phyloP scores from a whole-genome alignment of 2,888 invertebrate species.

The Athalia cordata region DNA sequence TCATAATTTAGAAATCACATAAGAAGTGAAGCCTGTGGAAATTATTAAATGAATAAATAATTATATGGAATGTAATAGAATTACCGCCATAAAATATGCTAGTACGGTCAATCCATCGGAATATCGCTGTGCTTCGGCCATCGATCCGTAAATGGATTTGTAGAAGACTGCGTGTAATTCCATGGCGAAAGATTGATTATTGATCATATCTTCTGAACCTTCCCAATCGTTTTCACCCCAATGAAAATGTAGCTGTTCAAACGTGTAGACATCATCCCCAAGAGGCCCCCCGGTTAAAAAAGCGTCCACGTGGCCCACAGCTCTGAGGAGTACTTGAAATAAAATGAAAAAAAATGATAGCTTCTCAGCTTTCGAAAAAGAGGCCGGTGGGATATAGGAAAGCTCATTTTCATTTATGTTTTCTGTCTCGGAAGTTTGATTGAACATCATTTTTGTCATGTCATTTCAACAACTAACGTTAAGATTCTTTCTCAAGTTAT shows the following conservation, averaged over 20 bases:
- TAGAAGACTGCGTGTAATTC: constrained; percentile 87
- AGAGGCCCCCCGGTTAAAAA: constrained; percentile 81
- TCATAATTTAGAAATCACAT: too few relatives aligned
- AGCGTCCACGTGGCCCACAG: constrained; percentile 76
- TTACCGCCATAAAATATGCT: constrained; percentile 86
- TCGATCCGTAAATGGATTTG: constrained; percentile 79
- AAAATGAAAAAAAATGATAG: constrained; percentile 25
- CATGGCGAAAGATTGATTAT: constrained; percentile 81
- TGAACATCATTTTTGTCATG: background rate
- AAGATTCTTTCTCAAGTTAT: too few relatives aligned
- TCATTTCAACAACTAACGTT: too few relatives aligned
- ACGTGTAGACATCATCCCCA: constrained; percentile 77
- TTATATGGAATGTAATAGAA: background rate
- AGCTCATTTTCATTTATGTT: too few relatives aligned
- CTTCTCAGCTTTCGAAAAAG: too few relatives aligned
- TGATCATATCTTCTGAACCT: constrained; percentile 87
- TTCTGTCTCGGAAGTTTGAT: background rate
- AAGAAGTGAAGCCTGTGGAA: background rate
- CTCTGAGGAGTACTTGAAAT: constrained; percentile 78
- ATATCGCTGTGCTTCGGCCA: constrained; percentile 79
- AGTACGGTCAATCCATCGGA: constrained; percentile 86
- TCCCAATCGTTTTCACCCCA: constrained; percentile 86
- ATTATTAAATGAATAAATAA: background rate
- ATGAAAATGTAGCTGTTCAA: constrained; percentile 88
- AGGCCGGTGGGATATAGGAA: too few relatives aligned